A percentile compares a stretch with the other conserved stretches of the same genome.
phyloP scores from a whole-genome alignment of 2,113 vertebrate genomes.

The Patagioenas fasciata region DNA sequence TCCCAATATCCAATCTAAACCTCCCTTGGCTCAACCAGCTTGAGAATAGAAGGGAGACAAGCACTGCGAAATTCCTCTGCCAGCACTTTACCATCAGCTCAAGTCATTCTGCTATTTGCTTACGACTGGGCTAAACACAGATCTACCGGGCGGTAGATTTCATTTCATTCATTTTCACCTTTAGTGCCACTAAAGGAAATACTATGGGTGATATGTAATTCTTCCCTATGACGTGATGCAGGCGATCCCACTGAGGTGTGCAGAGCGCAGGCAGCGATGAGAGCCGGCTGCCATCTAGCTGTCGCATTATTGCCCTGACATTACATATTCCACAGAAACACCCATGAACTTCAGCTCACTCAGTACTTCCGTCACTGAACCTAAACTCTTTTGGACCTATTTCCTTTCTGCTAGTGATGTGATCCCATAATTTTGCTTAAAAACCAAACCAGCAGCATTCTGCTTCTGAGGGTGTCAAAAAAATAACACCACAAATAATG shows the following conservation, averaged over 20 bases:
- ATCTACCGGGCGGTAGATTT: neutral
- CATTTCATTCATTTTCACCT: neutral
- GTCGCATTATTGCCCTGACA: neutral
- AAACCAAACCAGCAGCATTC: neutral
- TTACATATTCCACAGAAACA: neutral
- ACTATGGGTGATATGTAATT: neutral
- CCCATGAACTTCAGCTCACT: accelerated
- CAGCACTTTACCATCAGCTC: neutral
- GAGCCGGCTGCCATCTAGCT: conserved; percentile 60
- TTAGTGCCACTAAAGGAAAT: neutral
- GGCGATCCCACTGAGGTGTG: no score
- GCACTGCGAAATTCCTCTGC: neutral
- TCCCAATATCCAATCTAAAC: no score
- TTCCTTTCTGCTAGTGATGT: neutral
- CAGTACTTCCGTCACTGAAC: accelerated
- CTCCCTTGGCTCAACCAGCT: neutral
- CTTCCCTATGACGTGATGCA: neutral
- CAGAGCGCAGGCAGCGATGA: neutral
- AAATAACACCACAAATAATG: neutral
- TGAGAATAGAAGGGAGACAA: neutral
- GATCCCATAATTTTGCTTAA: neutral
- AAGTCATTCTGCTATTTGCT: neutral
- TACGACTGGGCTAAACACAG: accelerated
- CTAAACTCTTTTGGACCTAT: neutral
- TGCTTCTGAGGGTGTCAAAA: neutral